Conservation (phyloP, 2,888 invertebrate genomes). For the Himalopsyche japonica region DNA sequence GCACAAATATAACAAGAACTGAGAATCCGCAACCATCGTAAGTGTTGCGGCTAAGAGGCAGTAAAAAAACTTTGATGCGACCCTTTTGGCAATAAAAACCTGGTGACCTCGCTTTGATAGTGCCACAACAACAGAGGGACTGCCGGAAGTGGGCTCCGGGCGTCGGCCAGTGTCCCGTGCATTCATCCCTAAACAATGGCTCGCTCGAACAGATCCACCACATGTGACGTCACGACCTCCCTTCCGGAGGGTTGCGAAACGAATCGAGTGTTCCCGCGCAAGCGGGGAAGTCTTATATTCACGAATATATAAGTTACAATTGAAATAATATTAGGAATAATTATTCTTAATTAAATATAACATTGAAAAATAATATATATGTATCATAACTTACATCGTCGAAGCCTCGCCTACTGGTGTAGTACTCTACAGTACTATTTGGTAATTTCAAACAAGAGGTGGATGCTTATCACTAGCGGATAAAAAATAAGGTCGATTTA, state of each 20-base stretch:
- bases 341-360: too few relatives aligned
- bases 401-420: too few relatives aligned
- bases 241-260: not conserved
- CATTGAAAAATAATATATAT: too few relatives aligned
- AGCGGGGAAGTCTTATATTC: too few relatives aligned
- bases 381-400: too few relatives aligned
- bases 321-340: too few relatives aligned
- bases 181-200: slow-evolving; percentile 19
- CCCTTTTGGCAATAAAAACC: not conserved
- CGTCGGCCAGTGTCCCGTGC: slow-evolving; percentile 10
- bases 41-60: not conserved
- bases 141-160: not conserved
- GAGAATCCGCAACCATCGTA: not conserved
- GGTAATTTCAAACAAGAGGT: too few relatives aligned
- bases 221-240: not conserved
- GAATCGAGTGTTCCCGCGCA: not conserved
- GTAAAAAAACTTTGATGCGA: not conserved
- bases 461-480: too few relatives aligned
- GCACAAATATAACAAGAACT: too few relatives aligned
- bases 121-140: not conserved
- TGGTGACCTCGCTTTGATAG: not conserved
- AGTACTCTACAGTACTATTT: too few relatives aligned
- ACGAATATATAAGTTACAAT: too few relatives aligned
- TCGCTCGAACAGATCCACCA: not conserved
- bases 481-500: too few relatives aligned